Percentiles rank a stretch among this genome's conserved stretches.
These are phyloP conservation scores for Lutjanus argentimaculatus DNA, from an alignment of 2,797 vertebrate genomes.

Conservation along the genomic window DNA sequence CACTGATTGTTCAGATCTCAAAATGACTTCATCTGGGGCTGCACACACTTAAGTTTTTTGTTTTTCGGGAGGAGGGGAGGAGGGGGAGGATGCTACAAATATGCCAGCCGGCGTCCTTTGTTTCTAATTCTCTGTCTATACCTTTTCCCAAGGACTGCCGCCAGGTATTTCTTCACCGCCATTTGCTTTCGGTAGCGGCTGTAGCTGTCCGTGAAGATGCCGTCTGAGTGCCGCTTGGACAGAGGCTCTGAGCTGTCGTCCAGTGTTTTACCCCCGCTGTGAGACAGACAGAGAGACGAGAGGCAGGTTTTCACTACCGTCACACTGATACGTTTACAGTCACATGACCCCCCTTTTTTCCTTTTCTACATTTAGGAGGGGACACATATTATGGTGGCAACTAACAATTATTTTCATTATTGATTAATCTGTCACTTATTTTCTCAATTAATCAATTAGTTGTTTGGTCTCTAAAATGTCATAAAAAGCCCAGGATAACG, in stretches of 20 bases:
- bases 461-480: too few relatives aligned
- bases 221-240: conserved; percentile 97
- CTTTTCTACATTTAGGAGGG: not conserved
- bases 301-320: conserved; percentile 34
- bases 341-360: conserved; percentile 7
- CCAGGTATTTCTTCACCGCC: conserved; percentile 99
- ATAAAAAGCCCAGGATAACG: too few relatives aligned
- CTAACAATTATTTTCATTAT: too few relatives aligned
- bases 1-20: conserved; percentile 80
- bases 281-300: conserved; percentile 36
- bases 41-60: conserved; percentile 84
- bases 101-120: conserved; percentile 98
- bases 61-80: conserved; percentile 45
- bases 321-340: conserved; percentile 19
- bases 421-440: too few relatives aligned
- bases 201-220: conserved; percentile 99
- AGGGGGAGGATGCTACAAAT: conserved; percentile 92
- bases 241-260: conserved; percentile 93
- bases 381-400: too few relatives aligned
- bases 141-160: conserved; percentile 99
- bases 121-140: conserved; percentile 99
- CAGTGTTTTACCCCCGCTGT: conserved; percentile 81
- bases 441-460: too few relatives aligned
- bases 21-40: conserved; percentile 89
- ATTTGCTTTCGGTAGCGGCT: conserved; percentile 99